Percentiles rank a stretch among this genome's conserved stretches.
These are phyloP conservation scores for Isichthys henryi DNA, from an alignment of 2,113 vertebrate genomes.

Conservation along the genomic window DNA sequence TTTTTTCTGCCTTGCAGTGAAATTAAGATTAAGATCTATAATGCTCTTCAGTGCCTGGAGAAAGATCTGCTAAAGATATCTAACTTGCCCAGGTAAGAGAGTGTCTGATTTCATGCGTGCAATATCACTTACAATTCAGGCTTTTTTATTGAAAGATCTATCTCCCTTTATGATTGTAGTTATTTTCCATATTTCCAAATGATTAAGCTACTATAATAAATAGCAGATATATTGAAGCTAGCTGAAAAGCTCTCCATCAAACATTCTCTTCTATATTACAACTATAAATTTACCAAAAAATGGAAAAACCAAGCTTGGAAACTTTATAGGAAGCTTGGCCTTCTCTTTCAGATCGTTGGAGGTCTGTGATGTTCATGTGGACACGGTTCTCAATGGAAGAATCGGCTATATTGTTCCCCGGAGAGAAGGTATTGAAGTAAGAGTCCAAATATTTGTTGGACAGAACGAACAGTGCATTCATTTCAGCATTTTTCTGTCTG, in stretches of 20 bases:
- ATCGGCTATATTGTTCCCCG: constrained; percentile 57
- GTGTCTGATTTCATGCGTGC: background rate
- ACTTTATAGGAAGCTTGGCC: background rate
- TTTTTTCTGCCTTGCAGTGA: constrained; percentile 44
- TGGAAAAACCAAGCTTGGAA: background rate
- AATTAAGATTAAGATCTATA: constrained; percentile 61
- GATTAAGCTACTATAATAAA: background rate
- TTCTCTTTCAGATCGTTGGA: constrained; percentile 41
- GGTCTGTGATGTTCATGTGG: constrained; percentile 39
- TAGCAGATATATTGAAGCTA: background rate
- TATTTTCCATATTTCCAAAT: background rate
- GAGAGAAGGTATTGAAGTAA: constrained; percentile 51
- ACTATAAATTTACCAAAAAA: background rate
- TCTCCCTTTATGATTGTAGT: background rate
- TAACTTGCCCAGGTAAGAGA: constrained; percentile 58
- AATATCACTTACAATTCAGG: background rate
- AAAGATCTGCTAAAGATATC: constrained; percentile 65
- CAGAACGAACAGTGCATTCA: background rate
- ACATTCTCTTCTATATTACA: background rate
- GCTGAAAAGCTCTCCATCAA: background rate
- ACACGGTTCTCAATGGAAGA: constrained; percentile 63
- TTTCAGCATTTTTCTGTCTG: background rate
- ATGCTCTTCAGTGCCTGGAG: constrained; percentile 59
- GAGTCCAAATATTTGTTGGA: background rate
- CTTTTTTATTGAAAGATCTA: background rate